Evolutionary conservation across 2,113 vertebrate genomes (phyloP).

Genomic region (Microtus pennsylvanicus): DNA sequence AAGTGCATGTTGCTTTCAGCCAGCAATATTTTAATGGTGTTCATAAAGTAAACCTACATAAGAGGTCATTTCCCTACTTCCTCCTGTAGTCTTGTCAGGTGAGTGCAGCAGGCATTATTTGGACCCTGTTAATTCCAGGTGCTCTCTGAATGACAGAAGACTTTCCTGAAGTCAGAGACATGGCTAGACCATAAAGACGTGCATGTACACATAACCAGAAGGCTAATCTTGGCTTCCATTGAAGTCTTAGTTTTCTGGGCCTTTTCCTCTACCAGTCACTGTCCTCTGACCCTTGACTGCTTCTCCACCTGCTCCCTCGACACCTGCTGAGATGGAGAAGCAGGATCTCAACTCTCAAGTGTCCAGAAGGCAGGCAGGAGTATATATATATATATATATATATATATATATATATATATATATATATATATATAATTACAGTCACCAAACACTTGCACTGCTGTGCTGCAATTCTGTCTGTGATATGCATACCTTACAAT

Average conservation of each 20-base stretch:
- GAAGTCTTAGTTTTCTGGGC: too few species aligned
- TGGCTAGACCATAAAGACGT: not conserved
- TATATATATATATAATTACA: too few species aligned
- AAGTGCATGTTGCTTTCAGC: not conserved
- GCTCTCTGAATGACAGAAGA: not conserved
- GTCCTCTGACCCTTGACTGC: too few species aligned
- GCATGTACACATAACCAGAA: too few species aligned
- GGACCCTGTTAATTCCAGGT: not conserved
- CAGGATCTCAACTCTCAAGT: constrained; percentile 4
- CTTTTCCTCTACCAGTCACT: too few species aligned
- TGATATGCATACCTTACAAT: too few species aligned
- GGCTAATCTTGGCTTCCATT: too few species aligned
- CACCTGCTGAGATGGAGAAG: not conserved
- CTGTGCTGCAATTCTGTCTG: too few species aligned
- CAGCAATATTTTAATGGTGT: not conserved
- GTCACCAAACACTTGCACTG: too few species aligned
- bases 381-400: too few species aligned
- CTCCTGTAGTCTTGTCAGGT: not conserved
- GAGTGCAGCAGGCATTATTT: not conserved
- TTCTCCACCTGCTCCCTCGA: too few species aligned
- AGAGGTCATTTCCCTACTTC: not conserved
- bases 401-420: too few species aligned
- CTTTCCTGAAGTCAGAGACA: not conserved
- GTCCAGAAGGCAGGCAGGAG: not conserved
- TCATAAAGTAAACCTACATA: not conserved